Evolutionary conservation across 2,797 vertebrate species (phyloP), one percentile per base, ranked within the genome.

Genomic region (Pogonophryne albipinna): DNA sequence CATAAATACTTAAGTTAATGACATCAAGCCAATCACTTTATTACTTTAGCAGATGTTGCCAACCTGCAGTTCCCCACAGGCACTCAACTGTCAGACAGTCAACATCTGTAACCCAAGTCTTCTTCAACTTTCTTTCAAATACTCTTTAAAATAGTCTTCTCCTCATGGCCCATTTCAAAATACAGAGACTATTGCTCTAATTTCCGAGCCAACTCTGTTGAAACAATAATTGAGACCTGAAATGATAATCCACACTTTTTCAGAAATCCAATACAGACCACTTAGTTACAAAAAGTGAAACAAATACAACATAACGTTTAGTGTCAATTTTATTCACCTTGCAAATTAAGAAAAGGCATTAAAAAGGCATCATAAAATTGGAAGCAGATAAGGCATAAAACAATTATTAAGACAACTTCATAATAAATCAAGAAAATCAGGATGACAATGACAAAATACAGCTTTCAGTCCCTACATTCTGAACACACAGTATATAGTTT

Each of bases 301-400:
- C 1, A 51, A 45, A 15, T 42, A 15, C 7, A 53, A 61, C 17
- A 53, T 20, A 1, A 16, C 20, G 2, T 76, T 74, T 70, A 75
- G 68, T 82, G 77, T 84, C 68, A 76, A 23, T 66, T 89, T 85
- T 82, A 88, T 87, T 87, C 0, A 78, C 55, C n/a, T 73, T 71
- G 17, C 4, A 81, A 70, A 46, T 80, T 66, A 38, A 72, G 50
- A 51, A 11, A 70, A 17, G 1, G 51, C 20, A 66, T 17, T 61
- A 64, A 66, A 74, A 53, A 79, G 42, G 63, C 74, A 83, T 57
- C 44, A 16, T 52, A n/a, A 51, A 63, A 11, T 16, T 44, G 50
- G 52, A 74, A 53, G 57, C 38, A 76, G 31, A 63, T 20, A 62
- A 71, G 34, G 34, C 34, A 59, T 42, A 14, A 47, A 45, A 66